Base-by-base conservation (phyloP, 2,797 vertebrate species). In the Chaunax sp. region DNA sequence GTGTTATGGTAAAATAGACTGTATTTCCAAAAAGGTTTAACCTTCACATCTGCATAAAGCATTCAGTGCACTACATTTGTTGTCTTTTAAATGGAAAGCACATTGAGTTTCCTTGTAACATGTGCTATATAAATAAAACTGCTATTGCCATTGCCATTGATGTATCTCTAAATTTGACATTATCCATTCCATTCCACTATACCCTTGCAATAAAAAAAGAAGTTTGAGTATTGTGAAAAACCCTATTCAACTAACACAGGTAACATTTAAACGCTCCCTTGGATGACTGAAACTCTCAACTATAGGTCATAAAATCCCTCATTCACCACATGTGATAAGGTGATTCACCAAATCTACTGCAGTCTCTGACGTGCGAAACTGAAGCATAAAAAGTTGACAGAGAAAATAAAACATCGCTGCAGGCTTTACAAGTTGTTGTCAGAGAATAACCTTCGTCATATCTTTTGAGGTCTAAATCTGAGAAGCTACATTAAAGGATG, bases 401-500 rank as follows among this genome's bases (percentile, higher is more conserved):
- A 23, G 23, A 38, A 43, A n/a, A 51, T 4, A n/a, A 35, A 28
- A 41, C 10, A 3, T 51, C 5, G 16, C 16, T 5, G 8, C 4
- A 47, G 33, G 25, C 14, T 81, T 68, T 50, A 51, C 14, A 57
- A 40, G 23, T 14, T 41, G 15, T 37, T 45, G n/a, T 58, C 35
- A 59, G 1, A 65, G n/a, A 64, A 7, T 18, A 68, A 52, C 28
- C 40, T 19, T 38, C 25, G 28, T 22, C 37, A 12, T 5, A 9
- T 38, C 33, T 20, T 15, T 49, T 38, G n/a, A 50, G 47, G 12
- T 53, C 11, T 6, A 38, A 64, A 63, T 22, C 26, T 23, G 16
- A 57, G 47, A 15, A 25, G 33, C 46, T 30, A 52, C 25, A 1
- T 30, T 75, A 73, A 80, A 72, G 49, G 35, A 60, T 0, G 4